These are phyloP conservation scores for Rhea americana DNA, from an alignment of 2,113 vertebrate species.

Conservation along the genomic window DNA sequence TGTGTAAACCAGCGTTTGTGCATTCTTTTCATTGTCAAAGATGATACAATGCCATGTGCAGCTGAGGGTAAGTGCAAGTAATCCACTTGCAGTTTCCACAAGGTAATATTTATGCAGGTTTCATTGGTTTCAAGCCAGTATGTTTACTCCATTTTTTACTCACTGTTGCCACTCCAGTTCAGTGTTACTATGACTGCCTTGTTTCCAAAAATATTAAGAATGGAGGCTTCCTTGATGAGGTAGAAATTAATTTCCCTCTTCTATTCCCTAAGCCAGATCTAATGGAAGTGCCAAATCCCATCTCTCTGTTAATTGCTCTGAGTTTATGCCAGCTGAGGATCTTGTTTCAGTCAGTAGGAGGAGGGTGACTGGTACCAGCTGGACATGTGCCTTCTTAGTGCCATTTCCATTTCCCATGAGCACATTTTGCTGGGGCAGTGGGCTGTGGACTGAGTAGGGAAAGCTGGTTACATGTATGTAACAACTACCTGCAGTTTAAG, in stretches of 20 bases:
- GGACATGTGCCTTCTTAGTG: background rate
- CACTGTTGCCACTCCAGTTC: background rate
- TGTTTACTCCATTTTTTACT: background rate
- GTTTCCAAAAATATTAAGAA: background rate
- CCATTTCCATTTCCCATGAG: background rate
- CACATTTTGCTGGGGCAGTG: background rate
- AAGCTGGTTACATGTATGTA: fast-evolving
- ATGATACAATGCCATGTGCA: background rate
- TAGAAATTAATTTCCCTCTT: background rate
- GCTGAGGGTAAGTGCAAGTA: background rate
- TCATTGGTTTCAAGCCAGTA: background rate
- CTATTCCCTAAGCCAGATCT: background rate
- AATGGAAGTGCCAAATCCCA: background rate
- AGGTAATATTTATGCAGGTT: background rate
- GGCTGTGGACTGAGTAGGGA: background rate
- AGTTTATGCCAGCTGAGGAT: background rate
- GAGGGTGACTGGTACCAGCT: background rate
- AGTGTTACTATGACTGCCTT: background rate
- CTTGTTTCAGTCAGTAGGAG: background rate
- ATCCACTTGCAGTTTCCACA: background rate
- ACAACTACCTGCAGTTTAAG: background rate
- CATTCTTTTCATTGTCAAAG: background rate
- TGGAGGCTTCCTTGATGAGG: background rate
- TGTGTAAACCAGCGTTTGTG: background rate
- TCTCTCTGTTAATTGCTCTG: background rate